Conservation (phyloP, 2,888 invertebrate genomes). For the Amphipoea oculea region DNA sequence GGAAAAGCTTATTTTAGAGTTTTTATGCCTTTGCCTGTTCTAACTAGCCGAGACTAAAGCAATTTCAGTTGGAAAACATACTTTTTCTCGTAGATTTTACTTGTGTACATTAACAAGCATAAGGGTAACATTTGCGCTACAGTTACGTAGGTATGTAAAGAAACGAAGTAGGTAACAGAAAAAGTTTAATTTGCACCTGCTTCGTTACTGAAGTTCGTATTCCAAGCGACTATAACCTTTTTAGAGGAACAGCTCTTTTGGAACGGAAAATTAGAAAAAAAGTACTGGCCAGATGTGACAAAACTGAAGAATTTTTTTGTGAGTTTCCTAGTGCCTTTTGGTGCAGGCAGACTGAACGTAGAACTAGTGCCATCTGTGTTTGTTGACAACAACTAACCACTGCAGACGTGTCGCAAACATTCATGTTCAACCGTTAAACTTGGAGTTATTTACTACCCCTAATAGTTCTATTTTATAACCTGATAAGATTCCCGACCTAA, state of each 20-base stretch:
- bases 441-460: no score
- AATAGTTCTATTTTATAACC: neutral
- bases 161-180: slow-evolving; percentile 12
- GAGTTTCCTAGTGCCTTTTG: slow-evolving; percentile 7
- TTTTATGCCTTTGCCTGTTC: slow-evolving; percentile 37
- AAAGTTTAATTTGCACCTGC: slow-evolving; percentile 26
- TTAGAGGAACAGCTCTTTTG: neutral
- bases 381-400: slow-evolving; percentile 6
- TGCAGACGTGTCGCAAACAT: slow-evolving; percentile 15
- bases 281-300: slow-evolving; percentile 6
- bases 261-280: neutral
- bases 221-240: slow-evolving; percentile 2
- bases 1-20: slow-evolving; percentile 32
- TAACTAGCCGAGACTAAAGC: slow-evolving; percentile 27
- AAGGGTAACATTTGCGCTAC: slow-evolving; percentile 16
- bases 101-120: slow-evolving; percentile 10
- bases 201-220: slow-evolving; percentile 3
- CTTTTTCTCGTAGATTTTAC: slow-evolving; percentile 22
- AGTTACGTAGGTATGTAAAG: neutral
- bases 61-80: slow-evolving; percentile 39
- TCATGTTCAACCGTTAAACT: neutral
- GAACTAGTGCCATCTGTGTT: slow-evolving; percentile 27
- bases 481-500: neutral
- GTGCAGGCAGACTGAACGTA: neutral
- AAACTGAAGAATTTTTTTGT: slow-evolving; percentile 1